Evolutionary conservation across 2,113 vertebrate species (phyloP), one percentile per base, ranked within the genome.

Genomic region (Austrofundulus limnaeus): DNA sequence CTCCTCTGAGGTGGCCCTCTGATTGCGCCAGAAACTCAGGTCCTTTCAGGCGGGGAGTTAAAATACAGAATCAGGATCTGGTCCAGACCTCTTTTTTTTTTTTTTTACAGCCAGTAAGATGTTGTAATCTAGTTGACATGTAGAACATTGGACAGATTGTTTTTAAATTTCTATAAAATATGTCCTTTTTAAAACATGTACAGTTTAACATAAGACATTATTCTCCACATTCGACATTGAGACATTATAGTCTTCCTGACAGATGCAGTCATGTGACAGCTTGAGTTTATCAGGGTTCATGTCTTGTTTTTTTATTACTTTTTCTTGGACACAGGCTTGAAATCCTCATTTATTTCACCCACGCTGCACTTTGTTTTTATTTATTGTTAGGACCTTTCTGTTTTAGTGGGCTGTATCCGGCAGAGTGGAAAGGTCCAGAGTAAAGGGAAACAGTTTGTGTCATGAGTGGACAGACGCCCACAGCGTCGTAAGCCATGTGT

Each of bases 301-400:
- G 10, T 24, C 38, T 58, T 82, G 78, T 85, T 85, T 82, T 71
- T 28, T 28, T 28, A n/a, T 28, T 28, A 7, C 7, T 28, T 28
- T 28, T 3, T 28, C 7, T 28, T 28, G 28, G 28, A 31, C 65
- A 38, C 8, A 54, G 12, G 38, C 69, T 75, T 20, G 52, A 63
- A 34, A 69, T 59, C 55, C 78, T 59, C 55, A 80, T 64, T 63
- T 67, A n/a, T n/a, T n/a, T n/a, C 72, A 37, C 70, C 74, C 70
- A 82, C 53, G 3, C 73, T 13, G 13, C 25, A 4, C 21, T 37
- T 74, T 87, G 58, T 81, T 87, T 78, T 74, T 75, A 65, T 82
- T 84, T 80, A 82, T 24, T 34, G 13, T 47, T 16, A 0, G 16
- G 49, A 25, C 21, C 20, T 62, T 78, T 71, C 53, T 50, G 61